Evolutionary conservation across 2,113 vertebrate genomes (phyloP).

Genomic region (Chionis minor): DNA sequence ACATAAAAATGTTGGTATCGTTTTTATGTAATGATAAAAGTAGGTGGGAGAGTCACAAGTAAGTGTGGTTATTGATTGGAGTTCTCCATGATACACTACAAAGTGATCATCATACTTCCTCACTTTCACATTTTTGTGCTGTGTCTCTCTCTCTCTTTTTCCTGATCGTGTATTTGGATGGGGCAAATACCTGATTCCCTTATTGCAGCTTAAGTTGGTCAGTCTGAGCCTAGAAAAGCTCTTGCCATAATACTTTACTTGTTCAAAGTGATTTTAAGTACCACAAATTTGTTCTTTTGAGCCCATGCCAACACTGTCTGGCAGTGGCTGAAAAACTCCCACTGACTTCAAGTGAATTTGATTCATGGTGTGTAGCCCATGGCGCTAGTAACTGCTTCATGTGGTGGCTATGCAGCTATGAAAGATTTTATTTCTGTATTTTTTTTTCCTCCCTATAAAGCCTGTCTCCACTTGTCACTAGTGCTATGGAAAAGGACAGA

Average conservation of each 20-base stretch:
- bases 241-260: background rate
- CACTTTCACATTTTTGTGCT: background rate
- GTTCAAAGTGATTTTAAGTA: background rate
- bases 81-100: background rate
- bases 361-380: background rate
- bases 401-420: background rate
- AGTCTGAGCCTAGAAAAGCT: background rate
- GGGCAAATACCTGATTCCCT: background rate
- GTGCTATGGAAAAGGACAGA: background rate
- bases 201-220: background rate
- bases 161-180: background rate
- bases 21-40: background rate
- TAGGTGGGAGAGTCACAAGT: background rate
- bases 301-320: background rate
- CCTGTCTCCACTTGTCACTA: background rate
- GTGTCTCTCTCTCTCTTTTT: background rate
- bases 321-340: background rate
- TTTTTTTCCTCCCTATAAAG: background rate
- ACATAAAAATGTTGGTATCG: background rate
- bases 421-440: background rate
- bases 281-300: background rate
- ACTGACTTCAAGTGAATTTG: background rate
- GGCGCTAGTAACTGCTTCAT: background rate
- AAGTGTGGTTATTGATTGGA: background rate
- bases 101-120: background rate